Evolutionary conservation across 2,888 invertebrate species (phyloP), one percentile per base, ranked within the genome.

Genomic region (Sialis fuliginosa): DNA sequence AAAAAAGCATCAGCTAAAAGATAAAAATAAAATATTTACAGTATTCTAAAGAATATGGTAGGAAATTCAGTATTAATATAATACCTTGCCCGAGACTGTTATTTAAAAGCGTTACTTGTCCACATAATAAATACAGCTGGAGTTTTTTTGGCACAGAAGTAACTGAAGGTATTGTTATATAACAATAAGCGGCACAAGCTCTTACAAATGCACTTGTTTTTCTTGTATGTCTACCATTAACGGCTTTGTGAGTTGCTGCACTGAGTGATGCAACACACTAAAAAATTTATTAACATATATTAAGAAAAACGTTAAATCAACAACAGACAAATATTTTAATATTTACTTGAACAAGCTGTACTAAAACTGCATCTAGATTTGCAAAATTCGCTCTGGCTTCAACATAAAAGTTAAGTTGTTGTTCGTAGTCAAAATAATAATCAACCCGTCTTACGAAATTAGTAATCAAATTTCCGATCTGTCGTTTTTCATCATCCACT

Each of bases 151-250:
- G 77, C n/a, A 81, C 73, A 49, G 84, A 83, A 55, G 74, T 77
- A 60, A 97, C 77, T 9, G 95, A 95, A n/a, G 97, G 97, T 61
- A 93, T 87, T 6, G 96, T 96, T 51, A 97, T 93, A 65, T 84
- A 96, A 64, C 86, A 84, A 67, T 89, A 97, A 0, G 97, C 96
- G 41, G 89, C 83, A 68, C 96, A 96, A 2, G 96, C 95, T 58
- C 89, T 79, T 33, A 88, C 85, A 69, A 93, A 86, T 55, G 88
- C 81, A 9, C 81, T 79, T 2, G 88, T 88, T 63, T 85, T 84
- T 50, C 79, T 71, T 1, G 82, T 81, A 57, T 87, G 86, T 57
- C 79, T 75, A 4, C 83, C 82, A 52, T 77, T 76, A 4, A 85
- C 78, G 48, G 82, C 75, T 57, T 69, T 72, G 37, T 73, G 68